These are phyloP conservation scores for Staurois parvus DNA, from an alignment of 2,797 vertebrate genomes.

Conservation along the genomic window DNA sequence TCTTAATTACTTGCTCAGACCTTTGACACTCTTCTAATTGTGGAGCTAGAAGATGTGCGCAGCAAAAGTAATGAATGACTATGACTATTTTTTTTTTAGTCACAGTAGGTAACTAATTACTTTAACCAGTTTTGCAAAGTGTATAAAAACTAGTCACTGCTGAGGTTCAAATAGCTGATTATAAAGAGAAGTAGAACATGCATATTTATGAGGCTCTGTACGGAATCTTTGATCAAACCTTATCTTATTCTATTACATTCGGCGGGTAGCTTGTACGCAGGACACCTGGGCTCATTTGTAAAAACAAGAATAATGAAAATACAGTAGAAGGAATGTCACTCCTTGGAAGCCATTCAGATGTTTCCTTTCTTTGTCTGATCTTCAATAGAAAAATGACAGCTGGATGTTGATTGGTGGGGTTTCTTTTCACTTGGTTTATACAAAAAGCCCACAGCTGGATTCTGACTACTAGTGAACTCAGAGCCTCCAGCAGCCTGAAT, in stretches of 20 bases:
- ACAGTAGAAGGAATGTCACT: not conserved
- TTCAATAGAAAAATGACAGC: not conserved
- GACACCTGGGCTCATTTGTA: not conserved
- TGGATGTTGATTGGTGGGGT: not conserved
- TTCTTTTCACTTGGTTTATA: too few species aligned
- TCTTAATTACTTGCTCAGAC: slow-evolving; percentile 57
- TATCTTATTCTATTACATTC: not conserved
- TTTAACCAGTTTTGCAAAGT: slow-evolving; percentile 52
- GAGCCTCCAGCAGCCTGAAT: too few species aligned
- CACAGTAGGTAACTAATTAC: slow-evolving; percentile 61
- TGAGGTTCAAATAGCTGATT: slow-evolving; percentile 43
- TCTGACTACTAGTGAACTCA: too few species aligned
- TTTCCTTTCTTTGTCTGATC: not conserved
- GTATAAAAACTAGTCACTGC: slow-evolving; percentile 47
- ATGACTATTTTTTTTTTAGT: slow-evolving; percentile 43
- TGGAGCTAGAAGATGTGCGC: slow-evolving; percentile 12
- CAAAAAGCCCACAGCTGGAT: too few species aligned
- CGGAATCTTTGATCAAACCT: slow-evolving; percentile 46
- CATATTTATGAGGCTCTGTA: slow-evolving; percentile 47
- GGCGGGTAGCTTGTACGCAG: not conserved
- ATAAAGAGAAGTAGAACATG: slow-evolving; percentile 9
- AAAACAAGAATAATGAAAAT: not conserved
- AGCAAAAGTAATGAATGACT: slow-evolving; percentile 51
- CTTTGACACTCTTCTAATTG: slow-evolving; percentile 59
- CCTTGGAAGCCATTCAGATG: too few species aligned